Base-by-base conservation (phyloP, 2,113 vertebrate genomes). In the Neodontobutis hainanensis region DNA sequence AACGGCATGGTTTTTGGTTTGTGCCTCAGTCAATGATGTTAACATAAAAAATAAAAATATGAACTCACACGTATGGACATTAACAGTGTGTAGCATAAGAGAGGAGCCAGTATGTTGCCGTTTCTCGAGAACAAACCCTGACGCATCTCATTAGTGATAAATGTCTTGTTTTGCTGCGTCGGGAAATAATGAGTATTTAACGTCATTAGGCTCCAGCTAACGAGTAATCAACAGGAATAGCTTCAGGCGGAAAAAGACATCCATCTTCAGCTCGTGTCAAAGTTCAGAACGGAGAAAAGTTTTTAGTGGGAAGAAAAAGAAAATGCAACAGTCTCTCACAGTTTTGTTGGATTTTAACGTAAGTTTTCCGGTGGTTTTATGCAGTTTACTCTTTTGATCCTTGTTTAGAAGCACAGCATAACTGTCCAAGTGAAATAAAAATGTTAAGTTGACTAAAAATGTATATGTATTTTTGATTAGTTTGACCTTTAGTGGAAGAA, bases 191-290 rank as follows among this genome's bases (percentile, higher is more conserved):
- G 75, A 86, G 44, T 40, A 61, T 80, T 65, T 71, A 60, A 52
- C 50, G 43, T 44, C 73, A 86, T 85, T 86, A 80, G 65, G 63
- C 76, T 48, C 63, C 80, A 57, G 80, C 80, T 78, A 82, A 76
- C 65, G 74, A 71, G 70, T 60, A 67, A 88, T 85, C 80, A 81
- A 65, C 51, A 65, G 16, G 68, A 85, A 70, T 3, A 15, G 80
- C 82, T 73, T 0, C 6, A 56, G 68, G 75, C 63, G 9, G 16
- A 40, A 68, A 27, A 47, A 66, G 60, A 48, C 5, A 72, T 73
- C 32, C 62, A 66, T 72, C 67, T 36, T 62, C 55, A 14, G 61
- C 32, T 65, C 64, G 45, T 63, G 70, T 82, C 82, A 80, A 71
- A 85, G 80, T 81, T 81, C 68, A 73, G 60, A 43, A 68, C 15